phyloP scores from a whole-genome alignment of 2,797 vertebrate genomes.

The Chanos chanos region DNA sequence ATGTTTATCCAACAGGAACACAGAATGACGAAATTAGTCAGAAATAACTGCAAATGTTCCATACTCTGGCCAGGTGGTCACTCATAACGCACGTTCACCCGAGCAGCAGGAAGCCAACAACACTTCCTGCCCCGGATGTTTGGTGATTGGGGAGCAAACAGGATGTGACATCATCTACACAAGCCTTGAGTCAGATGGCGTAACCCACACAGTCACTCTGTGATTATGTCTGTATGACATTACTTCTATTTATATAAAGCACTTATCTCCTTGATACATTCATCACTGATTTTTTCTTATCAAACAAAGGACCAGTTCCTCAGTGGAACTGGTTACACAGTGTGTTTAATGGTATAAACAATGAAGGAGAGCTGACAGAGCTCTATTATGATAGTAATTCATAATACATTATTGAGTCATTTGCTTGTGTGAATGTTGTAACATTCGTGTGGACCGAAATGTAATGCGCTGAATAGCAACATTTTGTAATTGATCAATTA shows the following conservation, averaged over 20 bases:
- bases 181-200: slow-evolving; percentile 53
- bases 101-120: slow-evolving; percentile 27
- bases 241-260: slow-evolving; percentile 23
- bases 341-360: too few species aligned
- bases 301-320: too few species aligned
- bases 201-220: slow-evolving; percentile 26
- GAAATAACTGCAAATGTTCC: background rate
- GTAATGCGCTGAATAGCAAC: too few species aligned
- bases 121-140: slow-evolving; percentile 60
- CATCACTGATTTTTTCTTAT: too few species aligned
- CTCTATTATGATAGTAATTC: too few species aligned
- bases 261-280: too few species aligned
- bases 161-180: slow-evolving; percentile 56
- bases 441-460: too few species aligned
- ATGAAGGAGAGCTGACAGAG: too few species aligned
- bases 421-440: too few species aligned
- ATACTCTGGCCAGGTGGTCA: slow-evolving; percentile 16
- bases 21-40: slow-evolving; percentile 8
- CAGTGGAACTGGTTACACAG: too few species aligned
- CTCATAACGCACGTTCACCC: background rate
- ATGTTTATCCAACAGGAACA: slow-evolving; percentile 26
- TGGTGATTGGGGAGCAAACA: slow-evolving; percentile 56
- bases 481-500: too few species aligned
- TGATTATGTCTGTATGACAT: slow-evolving; percentile 38
- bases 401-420: too few species aligned